A percentile compares a stretch with the other conserved stretches of the same genome.
phyloP scores from a whole-genome alignment of 2,888 invertebrate genomes.

The Drosophila meridionalis region DNA sequence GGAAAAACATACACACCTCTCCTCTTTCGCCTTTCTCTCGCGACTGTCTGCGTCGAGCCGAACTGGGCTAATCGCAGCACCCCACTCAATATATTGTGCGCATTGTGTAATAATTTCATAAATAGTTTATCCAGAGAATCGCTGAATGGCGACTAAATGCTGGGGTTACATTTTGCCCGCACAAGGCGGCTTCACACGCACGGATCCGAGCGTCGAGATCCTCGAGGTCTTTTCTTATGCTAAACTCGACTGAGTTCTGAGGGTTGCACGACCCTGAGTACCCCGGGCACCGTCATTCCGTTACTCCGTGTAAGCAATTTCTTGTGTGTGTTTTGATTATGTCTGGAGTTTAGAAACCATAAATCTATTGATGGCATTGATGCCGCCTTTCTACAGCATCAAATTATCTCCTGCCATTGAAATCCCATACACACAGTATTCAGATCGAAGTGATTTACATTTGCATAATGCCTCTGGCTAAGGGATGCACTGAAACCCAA shows the following conservation, averaged over 20 bases:
- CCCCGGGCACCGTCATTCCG: conserved; percentile 12
- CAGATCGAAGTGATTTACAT: conserved; percentile 54
- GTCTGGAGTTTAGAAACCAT: conserved; percentile 79
- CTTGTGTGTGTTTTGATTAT: conserved; percentile 72
- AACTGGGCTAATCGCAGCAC: conserved; percentile 71
- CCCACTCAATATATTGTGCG: conserved; percentile 71
- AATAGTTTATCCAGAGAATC: conserved; percentile 79
- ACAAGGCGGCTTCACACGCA: conserved; percentile 54
- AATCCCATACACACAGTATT: conserved; percentile 59
- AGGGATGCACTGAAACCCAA: conserved; percentile 29
- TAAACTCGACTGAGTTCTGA: conserved; percentile 43
- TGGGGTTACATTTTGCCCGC: conserved; percentile 22
- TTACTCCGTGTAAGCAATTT: conserved; percentile 19
- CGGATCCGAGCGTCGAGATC: conserved; percentile 16
- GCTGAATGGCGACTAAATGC: conserved; percentile 75
- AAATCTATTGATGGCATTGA: conserved; percentile 81
- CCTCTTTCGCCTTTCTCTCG: conserved; percentile 16
- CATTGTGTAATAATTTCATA: conserved; percentile 80
- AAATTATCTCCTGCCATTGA: conserved; percentile 77
- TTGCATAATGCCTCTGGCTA: conserved; percentile 63
- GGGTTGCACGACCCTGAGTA: conserved; percentile 46
- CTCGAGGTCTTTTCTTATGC: conserved; percentile 62
- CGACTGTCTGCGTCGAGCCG: neutral
- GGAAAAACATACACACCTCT: conserved; percentile 81
- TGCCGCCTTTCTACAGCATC: conserved; percentile 76